Conservation (phyloP, 92 coral and sea anemone species). For the Epizoanthus scotinus region DNA sequence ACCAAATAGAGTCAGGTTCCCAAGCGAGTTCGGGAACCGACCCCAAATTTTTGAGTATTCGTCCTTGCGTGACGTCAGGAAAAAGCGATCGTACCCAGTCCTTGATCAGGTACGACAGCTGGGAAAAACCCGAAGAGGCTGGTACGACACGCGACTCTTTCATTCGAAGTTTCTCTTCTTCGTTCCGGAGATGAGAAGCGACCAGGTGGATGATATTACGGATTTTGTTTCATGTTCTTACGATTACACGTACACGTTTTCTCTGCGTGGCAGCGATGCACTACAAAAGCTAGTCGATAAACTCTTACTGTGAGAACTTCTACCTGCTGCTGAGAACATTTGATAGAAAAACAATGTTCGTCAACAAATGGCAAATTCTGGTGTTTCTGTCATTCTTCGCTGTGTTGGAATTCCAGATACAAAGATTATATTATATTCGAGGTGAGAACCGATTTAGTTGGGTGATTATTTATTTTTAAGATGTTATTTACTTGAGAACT, state of each 20-base stretch:
- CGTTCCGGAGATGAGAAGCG: too few relatives aligned
- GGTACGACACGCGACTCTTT: too few relatives aligned
- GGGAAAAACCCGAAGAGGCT: too few relatives aligned
- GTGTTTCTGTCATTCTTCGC: constrained; percentile 47
- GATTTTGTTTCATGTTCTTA: not conserved
- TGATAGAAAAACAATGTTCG: constrained; percentile 46
- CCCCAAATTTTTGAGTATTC: too few relatives aligned
- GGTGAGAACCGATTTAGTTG: constrained; percentile 17
- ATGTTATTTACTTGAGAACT: not conserved
- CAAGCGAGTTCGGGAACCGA: too few relatives aligned
- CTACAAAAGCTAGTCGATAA: constrained; percentile 8
- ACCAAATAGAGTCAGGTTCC: too few relatives aligned
- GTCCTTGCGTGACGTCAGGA: too few relatives aligned
- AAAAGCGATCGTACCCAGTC: too few relatives aligned
- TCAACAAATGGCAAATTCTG: constrained; percentile 71
- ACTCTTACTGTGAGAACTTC: constrained; percentile 18
- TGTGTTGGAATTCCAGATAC: constrained; percentile 81
- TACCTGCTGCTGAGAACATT: not conserved
- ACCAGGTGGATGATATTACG: not conserved
- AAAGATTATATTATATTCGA: constrained; percentile 28
- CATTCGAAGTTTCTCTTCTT: too few relatives aligned
- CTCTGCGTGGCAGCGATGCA: constrained; percentile 7
- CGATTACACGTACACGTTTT: constrained; percentile 1
- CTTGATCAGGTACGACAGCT: too few relatives aligned
- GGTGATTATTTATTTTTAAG: not conserved